phyloP scores from a whole-genome alignment of 2,113 vertebrate species.

The Prochilodus magdalenae region DNA sequence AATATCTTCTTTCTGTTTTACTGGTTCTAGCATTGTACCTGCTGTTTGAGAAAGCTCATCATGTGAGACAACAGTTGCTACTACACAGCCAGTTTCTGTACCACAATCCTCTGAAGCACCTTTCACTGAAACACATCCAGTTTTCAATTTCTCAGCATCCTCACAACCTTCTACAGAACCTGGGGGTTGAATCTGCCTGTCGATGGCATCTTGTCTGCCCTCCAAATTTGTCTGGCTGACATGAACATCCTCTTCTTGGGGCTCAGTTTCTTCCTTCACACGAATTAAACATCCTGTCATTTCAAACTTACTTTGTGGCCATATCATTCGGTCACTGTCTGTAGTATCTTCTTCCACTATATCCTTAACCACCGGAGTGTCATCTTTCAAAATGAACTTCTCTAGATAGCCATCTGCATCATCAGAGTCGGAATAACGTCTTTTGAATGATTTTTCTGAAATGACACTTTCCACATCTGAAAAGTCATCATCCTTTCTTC shows the following conservation, averaged over 20 bases:
- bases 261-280: conserved; percentile 53
- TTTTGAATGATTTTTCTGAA: conserved; percentile 82
- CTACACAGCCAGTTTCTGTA: conserved; percentile 21
- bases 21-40: not conserved
- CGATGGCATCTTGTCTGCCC: conserved; percentile 28
- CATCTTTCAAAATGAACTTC: conserved; percentile 91
- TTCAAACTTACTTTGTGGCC: conserved; percentile 75
- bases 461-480: conserved; percentile 85
- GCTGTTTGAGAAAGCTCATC: not conserved
- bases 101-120: conserved; percentile 10
- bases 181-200: conserved; percentile 37
- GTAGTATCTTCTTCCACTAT: conserved; percentile 60
- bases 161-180: conserved; percentile 2
- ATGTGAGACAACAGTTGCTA: conserved; percentile 1
- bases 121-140: not conserved
- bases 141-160: not conserved
- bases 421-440: conserved; percentile 84
- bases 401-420: conserved; percentile 88
- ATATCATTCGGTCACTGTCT: conserved; percentile 63
- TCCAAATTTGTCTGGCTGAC: conserved; percentile 19
- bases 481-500: conserved; percentile 77
- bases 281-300: conserved; percentile 73
- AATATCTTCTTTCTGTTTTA: not conserved
- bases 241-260: conserved; percentile 33
- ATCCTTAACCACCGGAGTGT: conserved; percentile 73